These are phyloP conservation scores for Chironomus striatipennis DNA, from an alignment of 1,140 invertebrate species.

Conservation along the genomic window DNA sequence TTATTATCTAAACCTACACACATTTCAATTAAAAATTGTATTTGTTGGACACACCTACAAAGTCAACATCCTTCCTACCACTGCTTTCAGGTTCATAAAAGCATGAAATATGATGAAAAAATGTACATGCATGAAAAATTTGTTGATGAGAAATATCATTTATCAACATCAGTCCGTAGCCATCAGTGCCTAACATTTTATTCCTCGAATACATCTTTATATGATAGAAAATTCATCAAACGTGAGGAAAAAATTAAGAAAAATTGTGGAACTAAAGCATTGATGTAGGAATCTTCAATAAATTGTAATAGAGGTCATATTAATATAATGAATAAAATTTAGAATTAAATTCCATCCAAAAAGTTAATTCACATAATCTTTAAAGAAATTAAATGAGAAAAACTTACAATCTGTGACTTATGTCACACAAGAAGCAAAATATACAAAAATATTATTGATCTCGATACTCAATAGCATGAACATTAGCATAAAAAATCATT, in stretches of 20 bases:
- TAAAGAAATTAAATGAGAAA: not conserved
- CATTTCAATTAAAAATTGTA: not conserved
- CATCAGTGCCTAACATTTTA: not conserved
- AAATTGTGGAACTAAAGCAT: not conserved
- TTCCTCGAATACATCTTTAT: not conserved
- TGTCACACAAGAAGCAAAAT: not conserved
- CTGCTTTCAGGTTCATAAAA: too few species aligned
- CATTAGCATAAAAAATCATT: conserved; percentile 21
- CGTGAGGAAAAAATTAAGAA: not conserved
- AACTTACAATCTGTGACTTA: not conserved
- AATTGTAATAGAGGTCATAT: too few species aligned
- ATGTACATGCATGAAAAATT: conserved; percentile 7
- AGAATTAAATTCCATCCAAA: too few species aligned
- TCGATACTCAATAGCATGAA: not conserved
- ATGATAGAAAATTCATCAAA: not conserved
- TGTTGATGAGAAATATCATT: conserved; percentile 20
- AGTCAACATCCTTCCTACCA: too few species aligned
- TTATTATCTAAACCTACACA: too few species aligned
- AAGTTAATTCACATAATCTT: not conserved
- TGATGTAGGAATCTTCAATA: too few species aligned
- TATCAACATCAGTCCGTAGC: not conserved
- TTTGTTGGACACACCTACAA: not conserved
- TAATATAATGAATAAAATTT: too few species aligned
- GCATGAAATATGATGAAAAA: not conserved
- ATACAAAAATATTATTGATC: not conserved